Conservation (phyloP, 2,888 invertebrate genomes). For the Spodoptera exigua region DNA sequence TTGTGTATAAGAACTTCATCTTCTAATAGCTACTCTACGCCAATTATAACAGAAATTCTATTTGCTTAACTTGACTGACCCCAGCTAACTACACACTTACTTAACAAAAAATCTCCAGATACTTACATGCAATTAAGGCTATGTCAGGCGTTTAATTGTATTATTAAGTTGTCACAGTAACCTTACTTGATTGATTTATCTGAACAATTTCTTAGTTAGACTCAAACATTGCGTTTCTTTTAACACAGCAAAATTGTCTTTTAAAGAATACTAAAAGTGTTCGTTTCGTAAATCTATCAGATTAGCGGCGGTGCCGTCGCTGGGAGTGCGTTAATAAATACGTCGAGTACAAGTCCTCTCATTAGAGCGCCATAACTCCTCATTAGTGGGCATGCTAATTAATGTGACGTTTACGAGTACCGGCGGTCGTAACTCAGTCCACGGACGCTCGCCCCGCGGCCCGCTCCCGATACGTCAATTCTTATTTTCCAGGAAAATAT, state of each 20-base stretch:
- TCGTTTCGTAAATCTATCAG: conserved; percentile 62
- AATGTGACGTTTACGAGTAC: conserved; percentile 87
- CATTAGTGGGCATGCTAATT: conserved; percentile 88
- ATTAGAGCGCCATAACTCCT: conserved; percentile 88
- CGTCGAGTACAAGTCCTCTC: conserved; percentile 82
- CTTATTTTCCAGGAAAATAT: conserved; percentile 47
- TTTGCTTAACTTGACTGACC: conserved; percentile 22
- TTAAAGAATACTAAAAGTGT: conserved; percentile 17
- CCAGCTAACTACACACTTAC: conserved; percentile 20
- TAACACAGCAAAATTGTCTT: conserved; percentile 11
- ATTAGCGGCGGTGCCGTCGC: conserved; percentile 57
- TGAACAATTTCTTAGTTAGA: conserved; percentile 16
- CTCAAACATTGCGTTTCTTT: conserved; percentile 21
- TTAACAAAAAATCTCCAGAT: conserved; percentile 28
- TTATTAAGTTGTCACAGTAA: conserved; percentile 48
- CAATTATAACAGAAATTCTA: conserved; percentile 49
- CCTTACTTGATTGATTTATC: conserved; percentile 39
- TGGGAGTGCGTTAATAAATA: conserved; percentile 66
- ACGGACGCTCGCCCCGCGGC: conserved; percentile 48
- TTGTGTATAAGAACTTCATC: conserved; percentile 51
- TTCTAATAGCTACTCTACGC: conserved; percentile 30
- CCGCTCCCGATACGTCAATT: conserved; percentile 59
- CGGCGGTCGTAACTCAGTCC: conserved; percentile 71
- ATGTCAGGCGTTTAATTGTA: conserved; percentile 41
- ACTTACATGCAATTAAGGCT: conserved; percentile 36